Evolutionary conservation across 2,888 invertebrate genomes (phyloP).

Genomic region (Antheraea assamensis): DNA sequence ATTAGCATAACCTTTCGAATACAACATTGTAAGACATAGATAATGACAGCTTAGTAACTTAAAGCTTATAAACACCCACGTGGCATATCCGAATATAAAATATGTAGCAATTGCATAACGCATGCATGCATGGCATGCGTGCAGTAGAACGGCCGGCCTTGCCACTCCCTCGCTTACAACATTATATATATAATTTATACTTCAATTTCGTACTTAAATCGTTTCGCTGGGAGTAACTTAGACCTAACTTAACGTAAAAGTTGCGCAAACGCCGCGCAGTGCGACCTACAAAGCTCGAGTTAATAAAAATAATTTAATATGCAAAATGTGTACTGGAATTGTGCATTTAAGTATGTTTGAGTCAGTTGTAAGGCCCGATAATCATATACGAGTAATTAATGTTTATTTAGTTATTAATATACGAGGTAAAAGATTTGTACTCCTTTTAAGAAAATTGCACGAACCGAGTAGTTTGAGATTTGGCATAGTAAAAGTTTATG

Average conservation of each 20-base stretch:
- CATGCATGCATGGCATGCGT: slow-evolving; percentile 9
- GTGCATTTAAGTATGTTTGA: background rate
- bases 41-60: slow-evolving; percentile 8
- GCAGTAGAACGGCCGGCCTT: slow-evolving; percentile 39
- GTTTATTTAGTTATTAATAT: background rate
- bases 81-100: slow-evolving; percentile 9
- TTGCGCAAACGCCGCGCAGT: background rate
- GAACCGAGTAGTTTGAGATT: no score
- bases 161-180: slow-evolving; percentile 41
- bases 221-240: slow-evolving; percentile 26
- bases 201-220: slow-evolving; percentile 23
- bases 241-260: slow-evolving; percentile 8
- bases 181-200: slow-evolving; percentile 30
- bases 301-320: slow-evolving; percentile 13
- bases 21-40: slow-evolving; percentile 20
- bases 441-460: no score
- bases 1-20: slow-evolving; percentile 5
- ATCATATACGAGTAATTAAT: background rate
- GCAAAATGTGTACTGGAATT: background rate
- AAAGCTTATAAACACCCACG: slow-evolving; percentile 21
- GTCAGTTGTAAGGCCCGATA: background rate
- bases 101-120: slow-evolving; percentile 20
- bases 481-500: no score
- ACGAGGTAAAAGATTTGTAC: background rate
- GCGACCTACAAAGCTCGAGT: slow-evolving; percentile 3